phyloP scores from a whole-genome alignment of 2,888 invertebrate genomes.

The Therioaphis trifolii region DNA sequence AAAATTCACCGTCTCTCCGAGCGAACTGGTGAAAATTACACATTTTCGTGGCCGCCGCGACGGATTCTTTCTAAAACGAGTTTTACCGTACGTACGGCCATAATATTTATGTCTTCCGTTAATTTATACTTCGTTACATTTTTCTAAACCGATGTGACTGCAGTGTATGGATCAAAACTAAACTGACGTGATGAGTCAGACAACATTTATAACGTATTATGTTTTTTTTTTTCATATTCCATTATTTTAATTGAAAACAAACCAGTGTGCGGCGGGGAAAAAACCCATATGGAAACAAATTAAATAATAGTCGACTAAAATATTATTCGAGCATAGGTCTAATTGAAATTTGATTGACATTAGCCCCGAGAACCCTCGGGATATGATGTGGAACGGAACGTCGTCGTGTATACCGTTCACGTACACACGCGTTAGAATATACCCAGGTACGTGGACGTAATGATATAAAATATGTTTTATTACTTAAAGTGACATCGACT shows the following conservation, averaged over 20 bases:
- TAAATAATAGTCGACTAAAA: not conserved
- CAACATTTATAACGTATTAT: not conserved
- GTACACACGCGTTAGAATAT: not conserved
- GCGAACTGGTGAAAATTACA: too few species aligned
- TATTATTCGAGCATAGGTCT: slow-evolving; percentile 4
- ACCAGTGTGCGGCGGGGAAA: not conserved
- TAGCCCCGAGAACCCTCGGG: not conserved
- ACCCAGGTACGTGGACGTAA: not conserved
- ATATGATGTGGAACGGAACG: too few species aligned
- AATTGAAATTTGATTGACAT: slow-evolving; percentile 34
- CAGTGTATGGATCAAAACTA: too few species aligned
- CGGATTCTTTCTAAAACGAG: not conserved
- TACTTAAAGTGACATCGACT: not conserved
- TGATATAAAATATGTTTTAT: slow-evolving; percentile 22
- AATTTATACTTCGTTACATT: too few species aligned
- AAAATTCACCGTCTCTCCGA: too few species aligned
- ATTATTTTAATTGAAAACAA: not conserved
- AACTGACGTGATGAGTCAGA: not conserved
- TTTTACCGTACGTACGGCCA: too few species aligned
- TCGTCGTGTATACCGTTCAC: not conserved
- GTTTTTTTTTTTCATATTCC: not conserved
- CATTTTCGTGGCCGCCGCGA: not conserved
- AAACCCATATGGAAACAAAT: too few species aligned
- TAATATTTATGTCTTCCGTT: too few species aligned
- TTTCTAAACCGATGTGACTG: too few species aligned